A percentile compares a stretch with the other conserved stretches of the same genome.
Evolutionary conservation across 2,797 vertebrate genomes (phyloP).

Genomic region (Heliangelus exortis): DNA sequence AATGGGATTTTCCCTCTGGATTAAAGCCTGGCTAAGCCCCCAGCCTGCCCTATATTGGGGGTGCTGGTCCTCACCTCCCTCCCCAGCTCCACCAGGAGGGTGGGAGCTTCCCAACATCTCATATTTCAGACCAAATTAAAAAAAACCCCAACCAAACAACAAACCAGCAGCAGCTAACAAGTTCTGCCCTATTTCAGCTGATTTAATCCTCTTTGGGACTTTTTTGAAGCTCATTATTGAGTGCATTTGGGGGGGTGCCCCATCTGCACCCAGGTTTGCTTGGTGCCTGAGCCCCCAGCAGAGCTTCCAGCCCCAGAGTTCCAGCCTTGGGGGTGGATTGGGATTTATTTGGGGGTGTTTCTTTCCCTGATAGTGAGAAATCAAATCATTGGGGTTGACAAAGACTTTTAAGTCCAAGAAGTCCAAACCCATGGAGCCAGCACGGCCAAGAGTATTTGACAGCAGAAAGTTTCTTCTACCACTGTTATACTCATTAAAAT

Average conservation of each 20-base stretch:
- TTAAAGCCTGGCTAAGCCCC: slow-evolving; percentile 17
- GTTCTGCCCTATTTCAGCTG: slow-evolving; percentile 37
- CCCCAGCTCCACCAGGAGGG: rapidly evolving
- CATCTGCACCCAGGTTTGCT: not conserved
- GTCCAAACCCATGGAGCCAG: no score
- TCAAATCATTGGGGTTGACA: no score
- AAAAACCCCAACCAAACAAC: not conserved
- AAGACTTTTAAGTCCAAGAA: no score
- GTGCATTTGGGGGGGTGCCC: not conserved
- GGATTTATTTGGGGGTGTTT: not conserved
- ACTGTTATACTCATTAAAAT: rapidly evolving
- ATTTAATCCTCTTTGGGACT: slow-evolving; percentile 51
- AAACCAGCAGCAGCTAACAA: not conserved
- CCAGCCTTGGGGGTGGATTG: not conserved
- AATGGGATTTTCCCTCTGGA: not conserved
- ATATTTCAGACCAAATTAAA: not conserved
- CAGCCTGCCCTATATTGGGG: not conserved
- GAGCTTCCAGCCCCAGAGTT: rapidly evolving
- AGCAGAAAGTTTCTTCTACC: not conserved
- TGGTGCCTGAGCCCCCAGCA: not conserved
- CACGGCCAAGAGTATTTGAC: no score
- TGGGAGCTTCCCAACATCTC: not conserved
- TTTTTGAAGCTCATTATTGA: slow-evolving; percentile 18
- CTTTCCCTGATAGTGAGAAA: no score
- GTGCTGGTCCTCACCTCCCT: rapidly evolving